Evolutionary conservation across 2,888 invertebrate species (phyloP).

Genomic region (Rhyacophila evoluta): DNA sequence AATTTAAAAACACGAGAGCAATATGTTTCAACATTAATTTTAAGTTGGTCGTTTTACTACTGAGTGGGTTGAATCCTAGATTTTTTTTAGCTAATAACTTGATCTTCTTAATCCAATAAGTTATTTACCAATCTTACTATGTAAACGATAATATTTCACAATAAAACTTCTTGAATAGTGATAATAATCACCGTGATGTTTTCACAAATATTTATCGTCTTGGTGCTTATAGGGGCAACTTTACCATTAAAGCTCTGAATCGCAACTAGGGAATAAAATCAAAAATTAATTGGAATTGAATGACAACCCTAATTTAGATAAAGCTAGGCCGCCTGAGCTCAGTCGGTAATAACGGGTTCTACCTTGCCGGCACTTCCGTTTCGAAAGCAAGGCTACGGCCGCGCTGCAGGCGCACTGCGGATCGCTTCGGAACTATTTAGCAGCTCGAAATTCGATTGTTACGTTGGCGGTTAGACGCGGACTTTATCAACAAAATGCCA

Average conservation of each 20-base stretch:
- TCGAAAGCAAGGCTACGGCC: background rate
- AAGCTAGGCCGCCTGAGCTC: background rate
- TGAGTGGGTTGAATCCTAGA: too few relatives aligned
- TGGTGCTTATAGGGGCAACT: too few relatives aligned
- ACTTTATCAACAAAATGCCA: background rate
- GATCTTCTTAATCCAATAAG: too few relatives aligned
- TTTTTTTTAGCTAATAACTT: too few relatives aligned
- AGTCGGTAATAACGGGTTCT: conserved; percentile 36
- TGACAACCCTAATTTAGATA: background rate
- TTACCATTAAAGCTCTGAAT: background rate
- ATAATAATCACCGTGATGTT: too few relatives aligned
- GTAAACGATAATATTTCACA: too few relatives aligned
- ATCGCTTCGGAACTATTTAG: background rate
- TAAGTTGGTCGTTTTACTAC: too few relatives aligned
- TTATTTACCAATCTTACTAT: too few relatives aligned
- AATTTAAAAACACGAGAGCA: too few relatives aligned
- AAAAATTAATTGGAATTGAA: background rate
- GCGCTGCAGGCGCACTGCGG: conserved; percentile 1
- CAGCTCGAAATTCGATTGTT: background rate
- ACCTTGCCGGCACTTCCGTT: conserved; percentile 32
- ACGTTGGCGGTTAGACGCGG: background rate
- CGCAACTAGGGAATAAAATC: background rate
- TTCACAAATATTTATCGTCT: too few relatives aligned
- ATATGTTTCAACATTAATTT: too few relatives aligned
- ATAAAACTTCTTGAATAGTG: too few relatives aligned